Conservation (phyloP, 2,888 invertebrate genomes). For the Nebria brevicollis region DNA sequence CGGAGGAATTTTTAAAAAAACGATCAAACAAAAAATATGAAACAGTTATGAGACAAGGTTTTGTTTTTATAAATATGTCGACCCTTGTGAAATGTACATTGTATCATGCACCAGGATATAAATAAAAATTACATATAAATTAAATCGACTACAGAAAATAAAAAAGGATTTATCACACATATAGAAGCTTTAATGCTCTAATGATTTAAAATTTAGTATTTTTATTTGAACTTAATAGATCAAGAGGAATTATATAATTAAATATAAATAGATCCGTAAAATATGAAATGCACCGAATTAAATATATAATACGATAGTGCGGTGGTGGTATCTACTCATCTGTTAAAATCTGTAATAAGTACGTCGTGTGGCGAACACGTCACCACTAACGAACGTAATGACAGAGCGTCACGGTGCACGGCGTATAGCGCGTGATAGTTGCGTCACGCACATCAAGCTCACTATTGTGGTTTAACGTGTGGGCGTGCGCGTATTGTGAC, state of each 20-base stretch:
- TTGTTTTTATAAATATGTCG: not conserved
- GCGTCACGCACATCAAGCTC: slow-evolving; percentile 12
- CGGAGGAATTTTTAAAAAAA: not conserved
- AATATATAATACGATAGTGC: no score
- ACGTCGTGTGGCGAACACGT: not conserved
- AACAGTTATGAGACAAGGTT: not conserved
- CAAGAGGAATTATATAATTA: no score
- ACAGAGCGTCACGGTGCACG: slow-evolving; percentile 6
- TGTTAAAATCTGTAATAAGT: not conserved
- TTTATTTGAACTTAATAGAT: no score
- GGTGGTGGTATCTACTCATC: not conserved
- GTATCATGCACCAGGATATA: no score
- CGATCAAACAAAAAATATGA: not conserved
- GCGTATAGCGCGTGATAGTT: slow-evolving; percentile 5
- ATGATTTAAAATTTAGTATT: no score
- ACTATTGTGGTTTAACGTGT: slow-evolving; percentile 16
- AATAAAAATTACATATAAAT: no score
- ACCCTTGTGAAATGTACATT: not conserved
- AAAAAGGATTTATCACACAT: no score
- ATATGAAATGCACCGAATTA: not conserved
- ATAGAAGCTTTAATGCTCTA: no score
- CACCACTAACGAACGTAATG: slow-evolving; percentile 18
- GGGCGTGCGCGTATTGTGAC: slow-evolving; percentile 23
- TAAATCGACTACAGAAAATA: no score
- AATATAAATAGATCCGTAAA: not conserved